Base-by-base conservation (phyloP, 2,888 invertebrate genomes). In the Yponomeuta evonymella region DNA sequence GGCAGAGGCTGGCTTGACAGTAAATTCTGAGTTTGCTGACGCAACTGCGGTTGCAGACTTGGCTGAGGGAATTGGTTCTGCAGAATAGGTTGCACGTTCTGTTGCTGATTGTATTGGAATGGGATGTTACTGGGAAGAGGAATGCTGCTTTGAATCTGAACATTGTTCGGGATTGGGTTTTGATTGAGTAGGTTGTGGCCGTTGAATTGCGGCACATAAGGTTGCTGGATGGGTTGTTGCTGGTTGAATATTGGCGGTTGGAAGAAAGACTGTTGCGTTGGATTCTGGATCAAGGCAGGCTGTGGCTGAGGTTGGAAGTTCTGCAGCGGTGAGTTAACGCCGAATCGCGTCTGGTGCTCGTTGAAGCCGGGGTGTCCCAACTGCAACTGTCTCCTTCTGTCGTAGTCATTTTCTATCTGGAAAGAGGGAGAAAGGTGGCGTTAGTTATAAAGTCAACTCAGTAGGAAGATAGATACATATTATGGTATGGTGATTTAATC, bases 401-500 rank as follows among this genome's bases (percentile, higher is more conserved):
- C 92, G 81, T 83, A 92, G 75, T 92, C 91, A 88, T 92, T 90
- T 79, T 92, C 92, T 82, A 89, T 81, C 92, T 92, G 90, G 51
- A 90, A 89, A 75, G 74, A 82, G 77, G 9, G 43, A 71, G 78
- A 74, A 79, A 75, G 73, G 69, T 69, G 15, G 9, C 11, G 58
- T 71, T 68, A 72, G 10, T 66, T 69, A 66, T 12, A 9, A 58
- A 12, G 51, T 58, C 15, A 58, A 58, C 51, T 15, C 0, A 58
- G 51, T 58, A 8, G 5, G 8, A 43, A 43, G 5, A 43, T 43
- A 43, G 43, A 43, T 43, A 43, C 43, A 43, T 43, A 43, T 8
- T 43, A 43, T 43, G 5, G 9, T 36, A 36, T 5, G 36, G 1
- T 36, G 36, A 36, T 36, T 36, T 36, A 36, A 8, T 43, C 43